Evolutionary conservation across 1,140 invertebrate genomes (phyloP).

Genomic region (Myzus persicae): DNA sequence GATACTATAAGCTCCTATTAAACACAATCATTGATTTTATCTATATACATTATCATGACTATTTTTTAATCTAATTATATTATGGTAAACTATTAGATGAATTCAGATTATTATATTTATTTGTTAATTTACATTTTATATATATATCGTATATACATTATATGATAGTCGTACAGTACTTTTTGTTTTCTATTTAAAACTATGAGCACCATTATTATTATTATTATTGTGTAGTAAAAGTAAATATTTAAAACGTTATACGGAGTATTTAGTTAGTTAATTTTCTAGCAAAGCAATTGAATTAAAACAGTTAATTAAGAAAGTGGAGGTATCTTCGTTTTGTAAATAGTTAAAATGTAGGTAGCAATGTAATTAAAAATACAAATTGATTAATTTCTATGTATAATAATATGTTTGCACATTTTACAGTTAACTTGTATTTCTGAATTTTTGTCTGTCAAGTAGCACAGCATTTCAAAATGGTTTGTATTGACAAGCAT

Average conservation of each 20-base stretch:
- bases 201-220: not conserved
- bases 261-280: not conserved
- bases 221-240: not conserved
- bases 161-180: too few species aligned
- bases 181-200: not conserved
- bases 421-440: too few species aligned
- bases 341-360: not conserved
- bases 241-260: not conserved
- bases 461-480: not conserved
- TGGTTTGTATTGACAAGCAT: not conserved
- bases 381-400: not conserved
- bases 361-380: not conserved
- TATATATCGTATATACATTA: not conserved
- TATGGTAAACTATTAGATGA: not conserved
- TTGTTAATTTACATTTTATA: too few species aligned
- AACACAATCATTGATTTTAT: not conserved
- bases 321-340: not conserved
- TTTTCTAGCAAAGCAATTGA: not conserved
- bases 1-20: not conserved
- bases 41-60: not conserved
- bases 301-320: not conserved
- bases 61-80: not conserved
- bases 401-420: not conserved
- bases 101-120: not conserved
- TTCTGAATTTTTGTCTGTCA: not conserved